A percentile compares a stretch with the other conserved stretches of the same genome.
phyloP scores from a whole-genome alignment of 2,797 vertebrate genomes.

The Eurystomus glaucurus region DNA sequence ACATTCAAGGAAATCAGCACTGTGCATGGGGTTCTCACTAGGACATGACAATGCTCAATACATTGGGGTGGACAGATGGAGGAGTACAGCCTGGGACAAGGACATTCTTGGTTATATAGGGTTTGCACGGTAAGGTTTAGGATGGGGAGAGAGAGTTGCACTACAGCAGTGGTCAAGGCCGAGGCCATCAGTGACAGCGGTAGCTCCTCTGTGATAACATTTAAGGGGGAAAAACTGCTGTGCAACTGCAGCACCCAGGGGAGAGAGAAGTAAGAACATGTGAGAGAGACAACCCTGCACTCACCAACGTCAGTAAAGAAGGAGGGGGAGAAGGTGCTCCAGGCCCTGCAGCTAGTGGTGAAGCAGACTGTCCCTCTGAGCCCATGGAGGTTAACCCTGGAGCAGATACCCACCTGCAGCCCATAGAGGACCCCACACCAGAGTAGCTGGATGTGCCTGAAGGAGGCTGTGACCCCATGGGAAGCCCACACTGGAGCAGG shows the following conservation, averaged over 20 bases:
- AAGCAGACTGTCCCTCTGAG: not conserved
- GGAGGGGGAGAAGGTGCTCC: not conserved
- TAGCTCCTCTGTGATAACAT: not conserved
- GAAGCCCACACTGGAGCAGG: not conserved
- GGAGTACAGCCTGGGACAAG: not conserved
- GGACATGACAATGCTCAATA: fast-evolving
- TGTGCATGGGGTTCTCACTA: not conserved
- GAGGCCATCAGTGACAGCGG: not conserved
- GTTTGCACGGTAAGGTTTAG: not conserved
- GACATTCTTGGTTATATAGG: not conserved
- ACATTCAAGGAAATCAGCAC: not conserved
- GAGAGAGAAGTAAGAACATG: not conserved
- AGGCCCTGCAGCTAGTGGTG: not conserved
- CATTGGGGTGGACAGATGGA: not conserved
- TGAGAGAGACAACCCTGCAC: not conserved
- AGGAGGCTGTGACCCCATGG: not conserved
- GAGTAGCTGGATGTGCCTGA: not conserved
- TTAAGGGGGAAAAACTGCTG: not conserved
- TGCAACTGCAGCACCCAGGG: not conserved
- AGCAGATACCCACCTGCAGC: not conserved
- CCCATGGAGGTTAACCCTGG: not conserved
- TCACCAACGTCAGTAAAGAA: not conserved
- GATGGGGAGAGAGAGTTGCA: not conserved
- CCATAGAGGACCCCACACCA: not conserved
- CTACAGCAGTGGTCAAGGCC: not conserved